Evolutionary conservation across 2,888 invertebrate species (phyloP).

Genomic region (Eristalis tenax): DNA sequence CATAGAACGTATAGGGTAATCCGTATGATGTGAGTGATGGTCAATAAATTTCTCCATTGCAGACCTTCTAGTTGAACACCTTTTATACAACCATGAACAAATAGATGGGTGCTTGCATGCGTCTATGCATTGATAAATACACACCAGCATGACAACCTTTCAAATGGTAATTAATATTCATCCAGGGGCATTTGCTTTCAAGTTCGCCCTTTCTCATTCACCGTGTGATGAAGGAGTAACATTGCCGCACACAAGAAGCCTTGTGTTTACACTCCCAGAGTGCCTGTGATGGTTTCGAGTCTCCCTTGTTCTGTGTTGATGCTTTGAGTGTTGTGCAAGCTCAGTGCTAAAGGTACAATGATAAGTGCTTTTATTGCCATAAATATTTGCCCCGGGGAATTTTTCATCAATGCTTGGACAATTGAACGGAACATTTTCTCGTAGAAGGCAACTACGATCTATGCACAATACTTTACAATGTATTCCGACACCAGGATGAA

Average conservation of each 20-base stretch:
- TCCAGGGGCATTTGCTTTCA: constrained; percentile 1
- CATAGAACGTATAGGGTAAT: not conserved
- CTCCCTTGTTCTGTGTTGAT: not conserved
- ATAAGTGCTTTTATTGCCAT: constrained; percentile 11
- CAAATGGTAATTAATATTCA: constrained; percentile 13
- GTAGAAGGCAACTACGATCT: not conserved
- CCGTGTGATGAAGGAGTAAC: not conserved
- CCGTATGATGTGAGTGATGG: not conserved
- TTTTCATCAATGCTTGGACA: constrained; percentile 5
- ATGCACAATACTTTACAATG: not conserved
- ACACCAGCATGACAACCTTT: constrained; percentile 11
- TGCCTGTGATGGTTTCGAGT: not conserved
- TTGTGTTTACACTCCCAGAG: constrained; percentile 7
- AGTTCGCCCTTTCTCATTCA: not conserved
- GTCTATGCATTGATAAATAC: constrained; percentile 8
- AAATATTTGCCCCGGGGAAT: constrained; percentile 11
- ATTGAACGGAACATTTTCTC: not conserved
- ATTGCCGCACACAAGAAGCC: not conserved
- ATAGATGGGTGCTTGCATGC: not conserved
- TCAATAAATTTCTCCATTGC: constrained; percentile 2
- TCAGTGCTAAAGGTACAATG: not conserved
- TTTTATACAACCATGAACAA: constrained; percentile 5
- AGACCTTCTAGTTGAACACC: constrained; percentile 1
- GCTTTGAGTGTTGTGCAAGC: constrained; percentile 6
- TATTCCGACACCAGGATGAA: not conserved